phyloP scores from a whole-genome alignment of 2,797 vertebrate genomes.

The Tapera naevia region DNA sequence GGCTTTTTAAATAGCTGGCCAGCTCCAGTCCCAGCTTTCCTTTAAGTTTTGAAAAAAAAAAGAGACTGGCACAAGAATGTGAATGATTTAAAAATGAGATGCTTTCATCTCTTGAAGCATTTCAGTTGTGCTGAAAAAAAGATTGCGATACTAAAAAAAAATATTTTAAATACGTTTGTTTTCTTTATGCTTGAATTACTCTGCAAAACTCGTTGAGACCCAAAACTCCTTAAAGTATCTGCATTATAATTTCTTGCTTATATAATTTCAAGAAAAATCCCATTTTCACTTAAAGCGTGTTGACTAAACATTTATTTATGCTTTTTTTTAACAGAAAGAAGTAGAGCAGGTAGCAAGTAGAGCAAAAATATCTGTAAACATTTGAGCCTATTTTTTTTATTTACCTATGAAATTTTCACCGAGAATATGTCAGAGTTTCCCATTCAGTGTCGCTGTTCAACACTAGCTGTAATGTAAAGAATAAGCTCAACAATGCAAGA shows the following conservation, averaged over 20 bases:
- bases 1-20: constrained; percentile 30
- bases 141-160: constrained; percentile 5
- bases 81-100: constrained; percentile 27
- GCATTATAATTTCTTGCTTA: background rate
- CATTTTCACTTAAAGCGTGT: background rate
- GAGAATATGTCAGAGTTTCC: background rate
- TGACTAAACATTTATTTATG: background rate
- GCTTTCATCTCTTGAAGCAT: constrained; percentile 27
- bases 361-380: background rate
- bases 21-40: background rate
- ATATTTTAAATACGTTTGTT: background rate
- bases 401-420: background rate
- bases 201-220: background rate
- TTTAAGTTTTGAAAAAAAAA: background rate
- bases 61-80: background rate
- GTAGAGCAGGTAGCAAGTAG: background rate
- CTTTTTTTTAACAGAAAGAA: background rate
- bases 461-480: background rate
- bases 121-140: constrained; percentile 41
- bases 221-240: background rate
- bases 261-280: background rate
- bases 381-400: background rate
- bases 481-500: background rate
- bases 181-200: background rate
- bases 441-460: background rate